These are phyloP conservation scores for Taeniopygia guttata DNA, from an alignment of 2,797 vertebrate species.

Conservation along the genomic window DNA sequence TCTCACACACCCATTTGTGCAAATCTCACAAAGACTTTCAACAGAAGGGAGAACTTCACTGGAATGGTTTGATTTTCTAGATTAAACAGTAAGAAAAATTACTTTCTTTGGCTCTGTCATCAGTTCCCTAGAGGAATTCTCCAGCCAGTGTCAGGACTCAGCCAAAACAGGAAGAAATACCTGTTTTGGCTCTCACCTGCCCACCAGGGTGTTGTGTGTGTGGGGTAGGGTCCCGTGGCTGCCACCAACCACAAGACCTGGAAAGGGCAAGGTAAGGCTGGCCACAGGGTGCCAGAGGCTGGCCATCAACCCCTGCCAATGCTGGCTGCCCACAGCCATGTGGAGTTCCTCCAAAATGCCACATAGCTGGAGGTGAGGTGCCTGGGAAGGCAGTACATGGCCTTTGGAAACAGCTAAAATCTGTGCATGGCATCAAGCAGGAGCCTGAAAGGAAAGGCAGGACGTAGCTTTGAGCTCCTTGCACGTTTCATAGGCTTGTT, in stretches of 20 bases:
- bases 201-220: rapidly evolving
- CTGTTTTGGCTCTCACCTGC: not conserved
- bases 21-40: not conserved
- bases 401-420: not conserved
- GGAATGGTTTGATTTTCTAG: not conserved
- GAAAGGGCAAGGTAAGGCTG: not conserved
- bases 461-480: not conserved
- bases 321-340: rapidly evolving
- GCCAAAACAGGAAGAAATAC: not conserved
- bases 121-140: not conserved
- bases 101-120: not conserved
- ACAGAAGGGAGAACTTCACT: not conserved
- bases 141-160: not conserved
- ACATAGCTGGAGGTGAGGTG: not conserved
- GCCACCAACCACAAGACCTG: not conserved
- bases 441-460: not conserved
- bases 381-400: not conserved
- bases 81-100: not conserved
- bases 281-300: not conserved
- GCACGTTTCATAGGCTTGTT: not conserved
- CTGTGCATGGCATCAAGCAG: not conserved
- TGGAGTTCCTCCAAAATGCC: not conserved
- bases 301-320: not conserved
- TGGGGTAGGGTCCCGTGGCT: not conserved
- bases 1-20: not conserved